Percentiles rank a stretch among this genome's conserved stretches.
Evolutionary conservation across 2,797 vertebrate genomes (phyloP).

Genomic region (Leptatherina wallacei): DNA sequence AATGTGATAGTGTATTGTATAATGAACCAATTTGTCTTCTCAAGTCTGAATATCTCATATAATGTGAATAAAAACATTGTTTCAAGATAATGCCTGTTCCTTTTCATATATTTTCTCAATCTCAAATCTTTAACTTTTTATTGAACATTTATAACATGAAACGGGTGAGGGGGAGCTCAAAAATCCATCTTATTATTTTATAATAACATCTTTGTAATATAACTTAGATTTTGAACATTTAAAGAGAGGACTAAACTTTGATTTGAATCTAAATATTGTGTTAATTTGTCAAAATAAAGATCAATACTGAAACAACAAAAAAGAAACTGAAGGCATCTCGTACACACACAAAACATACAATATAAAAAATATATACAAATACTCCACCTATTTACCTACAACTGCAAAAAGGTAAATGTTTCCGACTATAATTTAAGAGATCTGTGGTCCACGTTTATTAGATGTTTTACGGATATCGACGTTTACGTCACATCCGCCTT

Average conservation of each 20-base stretch:
- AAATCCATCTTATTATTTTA: too few relatives aligned
- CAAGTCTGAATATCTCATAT: neutral
- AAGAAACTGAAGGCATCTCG: too few relatives aligned
- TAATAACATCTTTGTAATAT: too few relatives aligned
- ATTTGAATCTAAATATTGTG: too few relatives aligned
- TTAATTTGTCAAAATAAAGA: too few relatives aligned
- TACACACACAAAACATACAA: neutral
- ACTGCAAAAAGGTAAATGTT: neutral
- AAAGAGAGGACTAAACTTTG: too few relatives aligned
- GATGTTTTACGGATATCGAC: conserved; percentile 20
- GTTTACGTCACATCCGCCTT: conserved; percentile 44
- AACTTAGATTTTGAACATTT: too few relatives aligned
- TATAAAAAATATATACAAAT: too few relatives aligned
- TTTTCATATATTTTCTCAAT: neutral
- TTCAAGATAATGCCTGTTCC: neutral
- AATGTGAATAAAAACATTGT: conserved; percentile 56
- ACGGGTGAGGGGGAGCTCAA: neutral
- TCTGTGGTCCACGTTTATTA: conserved; percentile 22
- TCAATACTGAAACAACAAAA: too few relatives aligned
- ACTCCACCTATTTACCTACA: neutral
- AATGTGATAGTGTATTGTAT: neutral
- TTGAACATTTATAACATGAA: neutral
- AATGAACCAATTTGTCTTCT: conserved; percentile 4
- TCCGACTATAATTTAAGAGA: neutral
- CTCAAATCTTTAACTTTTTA: neutral